A percentile compares a stretch with the other conserved stretches of the same genome.
Conservation (phyloP, 2,113 vertebrate genomes). For the Alouatta palliata region DNA sequence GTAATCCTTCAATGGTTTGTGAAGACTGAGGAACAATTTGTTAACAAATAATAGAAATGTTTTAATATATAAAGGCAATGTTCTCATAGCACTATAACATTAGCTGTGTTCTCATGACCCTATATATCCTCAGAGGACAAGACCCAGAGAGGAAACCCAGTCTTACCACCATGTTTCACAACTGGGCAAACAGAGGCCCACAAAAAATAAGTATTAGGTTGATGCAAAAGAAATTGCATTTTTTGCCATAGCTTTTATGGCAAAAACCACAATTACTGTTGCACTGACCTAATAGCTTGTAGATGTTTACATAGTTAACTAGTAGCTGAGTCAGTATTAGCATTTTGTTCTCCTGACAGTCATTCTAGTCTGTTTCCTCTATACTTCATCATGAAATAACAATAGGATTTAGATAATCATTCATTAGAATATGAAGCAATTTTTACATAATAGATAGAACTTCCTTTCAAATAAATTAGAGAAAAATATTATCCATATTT, state of each 20-base stretch:
- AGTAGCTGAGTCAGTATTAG: background rate
- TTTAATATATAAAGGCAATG: background rate
- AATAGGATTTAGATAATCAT: conserved; percentile 2
- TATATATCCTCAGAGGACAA: background rate
- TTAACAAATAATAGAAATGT: background rate
- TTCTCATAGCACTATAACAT: background rate
- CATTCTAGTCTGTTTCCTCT: background rate
- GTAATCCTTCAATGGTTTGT: background rate
- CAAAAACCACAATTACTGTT: too few species aligned
- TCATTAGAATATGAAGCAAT: background rate
- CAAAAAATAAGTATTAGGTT: background rate
- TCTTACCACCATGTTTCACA: background rate
- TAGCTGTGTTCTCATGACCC: background rate
- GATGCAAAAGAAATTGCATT: too few species aligned
- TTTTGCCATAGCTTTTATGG: too few species aligned
- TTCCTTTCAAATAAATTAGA: conserved; percentile 41
- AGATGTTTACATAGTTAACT: background rate
- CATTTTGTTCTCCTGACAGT: background rate
- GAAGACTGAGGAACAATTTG: background rate
- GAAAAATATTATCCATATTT: conserved; percentile 27
- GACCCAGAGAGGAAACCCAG: background rate
- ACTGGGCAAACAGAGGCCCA: background rate
- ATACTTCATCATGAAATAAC: background rate
- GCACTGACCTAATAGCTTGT: too few species aligned
- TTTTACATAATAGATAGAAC: conserved; percentile 38